phyloP scores from a whole-genome alignment of 2,113 vertebrate genomes.

The Dasyornis broadbenti region DNA sequence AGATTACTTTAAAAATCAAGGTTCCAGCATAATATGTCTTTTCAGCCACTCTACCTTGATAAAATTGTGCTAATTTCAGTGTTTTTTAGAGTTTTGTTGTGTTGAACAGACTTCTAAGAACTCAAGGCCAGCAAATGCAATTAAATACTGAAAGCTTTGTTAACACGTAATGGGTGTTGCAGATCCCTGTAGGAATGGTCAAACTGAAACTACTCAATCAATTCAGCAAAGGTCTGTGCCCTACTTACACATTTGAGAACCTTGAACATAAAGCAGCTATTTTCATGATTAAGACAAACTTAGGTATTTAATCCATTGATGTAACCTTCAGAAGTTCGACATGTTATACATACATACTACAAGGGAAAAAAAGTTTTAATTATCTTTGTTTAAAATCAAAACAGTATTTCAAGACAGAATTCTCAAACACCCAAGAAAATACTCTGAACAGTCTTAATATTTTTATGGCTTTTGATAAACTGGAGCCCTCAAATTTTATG shows the following conservation, averaged over 20 bases:
- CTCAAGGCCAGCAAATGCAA: neutral
- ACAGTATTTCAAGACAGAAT: neutral
- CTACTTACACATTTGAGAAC: neutral
- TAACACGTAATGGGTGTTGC: neutral
- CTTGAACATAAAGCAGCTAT: neutral
- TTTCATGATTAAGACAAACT: neutral
- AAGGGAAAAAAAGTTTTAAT: neutral
- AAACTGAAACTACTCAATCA: neutral
- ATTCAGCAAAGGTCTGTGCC: neutral
- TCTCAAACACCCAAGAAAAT: neutral
- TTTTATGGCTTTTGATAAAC: slow-evolving; percentile 41
- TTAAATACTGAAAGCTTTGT: neutral
- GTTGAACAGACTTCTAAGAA: neutral
- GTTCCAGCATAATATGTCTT: neutral
- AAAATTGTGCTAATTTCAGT: neutral
- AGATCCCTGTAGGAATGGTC: neutral
- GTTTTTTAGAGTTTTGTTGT: neutral
- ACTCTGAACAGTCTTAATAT: neutral
- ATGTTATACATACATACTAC: neutral
- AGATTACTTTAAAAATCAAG: neutral
- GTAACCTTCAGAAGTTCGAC: neutral
- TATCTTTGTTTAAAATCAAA: neutral
- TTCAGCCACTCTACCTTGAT: neutral
- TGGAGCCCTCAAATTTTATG: neutral
- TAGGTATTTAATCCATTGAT: neutral